Conservation (phyloP, 2,888 invertebrate species). For the Zygogramma bicolorata region DNA sequence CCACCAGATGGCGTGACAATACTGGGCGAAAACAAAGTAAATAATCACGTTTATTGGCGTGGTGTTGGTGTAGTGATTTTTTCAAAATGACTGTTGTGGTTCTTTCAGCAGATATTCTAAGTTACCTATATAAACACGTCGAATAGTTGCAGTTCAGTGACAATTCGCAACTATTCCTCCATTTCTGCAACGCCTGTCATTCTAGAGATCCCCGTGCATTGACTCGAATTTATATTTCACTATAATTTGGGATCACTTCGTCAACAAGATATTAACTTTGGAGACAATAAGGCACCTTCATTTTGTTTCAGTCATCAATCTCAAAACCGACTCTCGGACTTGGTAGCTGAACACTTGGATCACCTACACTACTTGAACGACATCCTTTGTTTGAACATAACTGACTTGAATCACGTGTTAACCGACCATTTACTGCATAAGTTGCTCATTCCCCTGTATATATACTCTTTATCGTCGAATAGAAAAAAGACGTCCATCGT, state of each 20-base stretch:
- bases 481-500: conserved; percentile 68
- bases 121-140: too few species aligned
- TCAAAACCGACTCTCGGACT: conserved; percentile 88
- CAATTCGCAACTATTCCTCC: too few species aligned
- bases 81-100: too few species aligned
- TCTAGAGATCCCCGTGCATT: too few species aligned
- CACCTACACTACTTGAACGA: conserved; percentile 98
- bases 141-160: too few species aligned
- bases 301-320: conserved; percentile 83
- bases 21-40: too few species aligned
- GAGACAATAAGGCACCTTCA: conserved; percentile 8
- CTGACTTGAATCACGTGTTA: conserved; percentile 92
- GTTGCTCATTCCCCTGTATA: conserved; percentile 92
- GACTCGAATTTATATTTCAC: neutral
- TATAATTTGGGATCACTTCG: neutral
- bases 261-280: too few species aligned
- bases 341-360: conserved; percentile 97
- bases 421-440: conserved; percentile 95
- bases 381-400: conserved; percentile 91
- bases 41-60: too few species aligned
- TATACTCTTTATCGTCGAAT: conserved; percentile 82
- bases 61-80: too few species aligned
- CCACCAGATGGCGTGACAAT: too few species aligned
- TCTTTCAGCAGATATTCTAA: too few species aligned
- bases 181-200: too few species aligned